Conservation (phyloP, 1,140 invertebrate species). For the Papilio polytes region DNA sequence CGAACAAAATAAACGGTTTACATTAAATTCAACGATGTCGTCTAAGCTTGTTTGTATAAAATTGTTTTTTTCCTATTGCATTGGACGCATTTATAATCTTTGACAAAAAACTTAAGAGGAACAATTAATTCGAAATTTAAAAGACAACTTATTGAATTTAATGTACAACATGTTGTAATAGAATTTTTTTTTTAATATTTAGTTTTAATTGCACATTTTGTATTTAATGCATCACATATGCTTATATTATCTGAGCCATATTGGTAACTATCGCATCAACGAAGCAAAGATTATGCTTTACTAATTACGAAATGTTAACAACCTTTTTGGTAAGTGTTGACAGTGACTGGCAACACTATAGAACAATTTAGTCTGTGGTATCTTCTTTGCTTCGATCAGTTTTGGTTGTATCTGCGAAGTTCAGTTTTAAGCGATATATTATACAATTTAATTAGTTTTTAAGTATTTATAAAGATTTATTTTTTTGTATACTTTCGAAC, state of each 20-base stretch:
- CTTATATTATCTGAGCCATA: conserved; percentile 42
- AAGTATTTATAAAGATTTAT: conserved; percentile 81
- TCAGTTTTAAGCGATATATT: conserved; percentile 43
- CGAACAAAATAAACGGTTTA: background rate
- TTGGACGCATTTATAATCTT: background rate
- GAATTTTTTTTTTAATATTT: conserved; percentile 40
- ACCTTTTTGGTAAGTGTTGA: conserved; percentile 1
- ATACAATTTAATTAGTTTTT: conserved; percentile 70
- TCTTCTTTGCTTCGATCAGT: conserved; percentile 22
- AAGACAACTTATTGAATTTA: conserved; percentile 19
- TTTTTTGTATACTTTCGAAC: conserved; percentile 78
- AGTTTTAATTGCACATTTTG: conserved; percentile 54
- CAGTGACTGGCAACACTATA: conserved; percentile 1
- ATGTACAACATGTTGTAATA: conserved; percentile 1
- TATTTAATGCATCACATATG: conserved; percentile 58
- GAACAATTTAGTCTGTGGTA: background rate
- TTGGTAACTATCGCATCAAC: conserved; percentile 26
- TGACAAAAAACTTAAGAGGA: background rate
- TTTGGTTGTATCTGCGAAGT: conserved; percentile 39
- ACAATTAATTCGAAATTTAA: background rate
- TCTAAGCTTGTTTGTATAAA: background rate
- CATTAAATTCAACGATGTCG: conserved; percentile 28
- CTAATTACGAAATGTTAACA: background rate
- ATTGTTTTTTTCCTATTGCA: background rate
- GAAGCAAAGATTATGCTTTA: conserved; percentile 21